Percentiles rank a stretch among this genome's conserved stretches.
These are phyloP conservation scores for Acromyrmex echinatior DNA, from an alignment of 1,140 invertebrate species.

Conservation along the genomic window DNA sequence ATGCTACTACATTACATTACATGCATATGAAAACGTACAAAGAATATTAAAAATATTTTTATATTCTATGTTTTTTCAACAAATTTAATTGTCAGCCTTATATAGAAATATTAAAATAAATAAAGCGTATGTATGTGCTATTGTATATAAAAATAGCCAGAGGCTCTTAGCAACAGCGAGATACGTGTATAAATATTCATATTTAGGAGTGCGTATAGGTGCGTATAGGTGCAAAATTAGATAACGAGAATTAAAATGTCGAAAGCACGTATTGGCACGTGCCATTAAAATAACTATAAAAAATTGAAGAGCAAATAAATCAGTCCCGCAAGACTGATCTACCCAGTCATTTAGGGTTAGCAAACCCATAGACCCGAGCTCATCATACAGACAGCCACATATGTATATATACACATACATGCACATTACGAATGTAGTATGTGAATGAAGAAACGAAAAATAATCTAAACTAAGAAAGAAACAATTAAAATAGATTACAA, in stretches of 20 bases:
- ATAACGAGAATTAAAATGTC: background rate
- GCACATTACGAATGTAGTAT: background rate
- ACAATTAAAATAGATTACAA: background rate
- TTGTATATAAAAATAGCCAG: background rate
- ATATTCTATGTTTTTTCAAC: background rate
- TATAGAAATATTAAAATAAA: background rate
- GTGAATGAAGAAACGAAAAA: background rate
- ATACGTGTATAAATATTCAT: background rate
- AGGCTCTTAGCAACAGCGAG: background rate
- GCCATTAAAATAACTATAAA: background rate
- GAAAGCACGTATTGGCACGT: background rate
- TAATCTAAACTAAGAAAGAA: background rate
- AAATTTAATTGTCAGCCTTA: slow-evolving; percentile 5
- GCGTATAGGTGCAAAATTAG: background rate
- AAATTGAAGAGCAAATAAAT: slow-evolving; percentile 11
- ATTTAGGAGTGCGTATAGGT: background rate
- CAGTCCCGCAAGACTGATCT: background rate
- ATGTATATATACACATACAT: background rate
- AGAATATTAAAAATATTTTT: background rate
- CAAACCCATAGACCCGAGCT: background rate
- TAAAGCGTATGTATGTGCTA: background rate
- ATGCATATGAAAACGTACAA: background rate
- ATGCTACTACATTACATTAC: background rate
- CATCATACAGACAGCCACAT: background rate
- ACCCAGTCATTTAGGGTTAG: slow-evolving; percentile 13